A percentile compares a stretch with the other conserved stretches of the same genome.
Evolutionary conservation across 2,113 vertebrate genomes (phyloP).

Genomic region (Uria lomvia): DNA sequence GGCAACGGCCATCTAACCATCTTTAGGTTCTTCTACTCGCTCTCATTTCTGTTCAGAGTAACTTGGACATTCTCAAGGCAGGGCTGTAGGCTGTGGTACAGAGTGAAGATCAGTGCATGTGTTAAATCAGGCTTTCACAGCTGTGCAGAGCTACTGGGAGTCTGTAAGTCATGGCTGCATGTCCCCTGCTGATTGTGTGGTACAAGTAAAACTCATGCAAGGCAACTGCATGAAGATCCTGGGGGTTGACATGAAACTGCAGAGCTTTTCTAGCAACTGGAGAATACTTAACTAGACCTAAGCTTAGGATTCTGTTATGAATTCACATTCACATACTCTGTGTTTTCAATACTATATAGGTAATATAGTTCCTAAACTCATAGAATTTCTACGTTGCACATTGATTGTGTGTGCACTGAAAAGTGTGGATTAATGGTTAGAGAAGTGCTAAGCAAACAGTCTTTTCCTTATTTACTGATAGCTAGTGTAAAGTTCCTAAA

Average conservation of each 20-base stretch:
- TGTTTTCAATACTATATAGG: background rate
- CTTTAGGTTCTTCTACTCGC: background rate
- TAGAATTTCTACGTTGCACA: background rate
- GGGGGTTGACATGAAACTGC: background rate
- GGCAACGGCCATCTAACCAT: background rate
- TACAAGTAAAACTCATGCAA: background rate
- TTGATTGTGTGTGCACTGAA: background rate
- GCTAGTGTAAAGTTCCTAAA: background rate
- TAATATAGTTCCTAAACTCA: background rate
- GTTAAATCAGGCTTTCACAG: background rate
- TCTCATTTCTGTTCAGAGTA: background rate
- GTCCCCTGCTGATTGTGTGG: background rate
- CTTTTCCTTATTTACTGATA: background rate
- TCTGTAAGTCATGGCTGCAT: background rate
- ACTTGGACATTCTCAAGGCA: accelerated
- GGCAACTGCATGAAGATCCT: background rate
- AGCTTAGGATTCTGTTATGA: background rate
- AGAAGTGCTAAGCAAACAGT: background rate
- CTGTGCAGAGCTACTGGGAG: background rate
- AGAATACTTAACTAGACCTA: background rate
- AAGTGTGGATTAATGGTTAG: background rate
- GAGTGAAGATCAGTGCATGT: background rate
- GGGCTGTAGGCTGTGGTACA: background rate
- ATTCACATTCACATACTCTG: background rate
- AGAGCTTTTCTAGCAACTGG: background rate